Percentiles rank a stretch among this genome's conserved stretches.
Conservation (phyloP, 2,113 vertebrate species). For the Sardina pilchardus region DNA sequence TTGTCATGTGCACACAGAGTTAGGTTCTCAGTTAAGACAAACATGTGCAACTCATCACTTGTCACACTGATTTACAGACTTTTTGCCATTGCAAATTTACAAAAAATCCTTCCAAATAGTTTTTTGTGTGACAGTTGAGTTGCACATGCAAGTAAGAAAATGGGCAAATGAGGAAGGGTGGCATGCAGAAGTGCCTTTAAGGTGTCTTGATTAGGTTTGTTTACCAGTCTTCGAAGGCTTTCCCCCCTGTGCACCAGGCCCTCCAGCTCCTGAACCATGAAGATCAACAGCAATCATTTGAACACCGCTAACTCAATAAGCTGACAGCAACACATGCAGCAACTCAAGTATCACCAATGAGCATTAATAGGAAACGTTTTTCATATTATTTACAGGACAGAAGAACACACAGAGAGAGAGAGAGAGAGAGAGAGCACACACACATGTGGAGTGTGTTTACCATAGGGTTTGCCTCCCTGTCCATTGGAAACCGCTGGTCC, state of each 20-base stretch:
- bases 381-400: not conserved
- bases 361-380: not conserved
- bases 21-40: not conserved
- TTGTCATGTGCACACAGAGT: not conserved
- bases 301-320: not conserved
- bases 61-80: not conserved
- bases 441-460: not conserved
- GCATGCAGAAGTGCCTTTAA: not conserved
- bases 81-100: not conserved
- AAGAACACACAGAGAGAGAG: not conserved
- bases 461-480: constrained; percentile 16
- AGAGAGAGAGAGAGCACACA: not conserved
- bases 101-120: not conserved
- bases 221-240: constrained; percentile 43
- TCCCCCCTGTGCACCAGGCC: constrained; percentile 21
- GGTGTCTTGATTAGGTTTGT: not conserved
- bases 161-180: not conserved
- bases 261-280: constrained; percentile 39
- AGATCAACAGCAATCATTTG: constrained; percentile 28
- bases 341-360: not conserved
- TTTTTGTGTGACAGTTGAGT: not conserved
- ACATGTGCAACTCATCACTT: not conserved
- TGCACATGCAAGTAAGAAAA: not conserved
- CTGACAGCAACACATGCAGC: not conserved
- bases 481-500: constrained; percentile 12